Evolutionary conservation across 2,797 vertebrate genomes (phyloP), one percentile per base, ranked within the genome.

Genomic region (Lophotriccus pileatus): DNA sequence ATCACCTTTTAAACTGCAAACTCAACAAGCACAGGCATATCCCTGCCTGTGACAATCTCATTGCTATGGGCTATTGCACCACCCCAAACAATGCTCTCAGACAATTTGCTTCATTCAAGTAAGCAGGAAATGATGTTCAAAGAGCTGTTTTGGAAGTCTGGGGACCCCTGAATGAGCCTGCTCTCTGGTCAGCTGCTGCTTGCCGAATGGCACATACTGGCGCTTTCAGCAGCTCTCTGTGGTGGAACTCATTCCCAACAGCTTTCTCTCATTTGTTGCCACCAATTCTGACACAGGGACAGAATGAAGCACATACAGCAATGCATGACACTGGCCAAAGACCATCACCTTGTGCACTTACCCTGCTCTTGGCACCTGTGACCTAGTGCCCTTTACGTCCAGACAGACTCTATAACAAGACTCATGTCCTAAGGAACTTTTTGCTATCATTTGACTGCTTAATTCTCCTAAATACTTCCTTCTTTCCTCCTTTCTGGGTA

Each of bases 51-150:
- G 27, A 41, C 24, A 14, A 9, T 9, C 20, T 5, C 28, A 46
- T 3, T 5, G 50, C 46, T 25, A 0, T 2, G 21, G 43, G 37
- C 36, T n/a, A 2, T 3, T 2, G 7, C 5, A 20, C 36, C 27
- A 27, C 12, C 17, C 14, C 8, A 12, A 28, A 25, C 25, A 30
- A 19, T 0, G 14, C 19, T 22, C 10, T 64, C 12, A 1, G n/a
- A 23, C 21, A 9, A 7, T 19, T 46, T 58, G 34, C n/a, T 32
- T 11, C 23, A 30, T 32, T 55, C 36, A 10, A 44, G 9, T 8
- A 37, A 46, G 55, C 18, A 56, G 9, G 6, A 70, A 50, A 14
- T 13, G 10, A 36, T n/a, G 14, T 27, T 64, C 6, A 15, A 39
- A 72, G 32, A 34, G 53, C 39, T 9, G 2, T 6, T 14, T 55